Percentiles rank a stretch among this genome's conserved stretches.
phyloP scores from a whole-genome alignment of 2,113 vertebrate species.

The Glaucidium brasilianum region DNA sequence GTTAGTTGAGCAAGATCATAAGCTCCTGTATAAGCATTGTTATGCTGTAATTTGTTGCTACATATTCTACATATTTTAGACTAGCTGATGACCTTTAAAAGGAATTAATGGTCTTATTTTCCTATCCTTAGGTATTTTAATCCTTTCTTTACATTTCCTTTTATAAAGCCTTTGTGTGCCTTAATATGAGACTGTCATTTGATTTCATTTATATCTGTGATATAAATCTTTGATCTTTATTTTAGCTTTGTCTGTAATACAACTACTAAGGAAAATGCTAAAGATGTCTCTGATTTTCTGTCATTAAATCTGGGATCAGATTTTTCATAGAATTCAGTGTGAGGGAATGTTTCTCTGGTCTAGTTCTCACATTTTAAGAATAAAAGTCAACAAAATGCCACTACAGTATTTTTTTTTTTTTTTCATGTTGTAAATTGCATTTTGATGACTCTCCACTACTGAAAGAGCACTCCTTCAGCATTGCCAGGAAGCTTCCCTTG shows the following conservation, averaged over 20 bases:
- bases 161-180: not conserved
- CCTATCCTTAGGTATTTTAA: not conserved
- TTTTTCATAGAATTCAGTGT: not conserved
- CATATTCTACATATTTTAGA: not conserved
- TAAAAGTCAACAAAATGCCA: constrained; percentile 46
- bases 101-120: not conserved
- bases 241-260: constrained; percentile 25
- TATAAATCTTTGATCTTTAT: constrained; percentile 30
- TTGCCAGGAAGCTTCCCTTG: constrained; percentile 27
- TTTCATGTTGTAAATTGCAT: not conserved
- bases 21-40: not conserved
- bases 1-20: too few relatives aligned
- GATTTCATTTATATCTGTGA: not conserved
- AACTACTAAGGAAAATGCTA: not conserved
- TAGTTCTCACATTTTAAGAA: constrained; percentile 35
- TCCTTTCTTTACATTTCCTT: not conserved
- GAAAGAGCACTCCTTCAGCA: not conserved
- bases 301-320: not conserved
- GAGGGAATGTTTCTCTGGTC: not conserved
- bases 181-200: not conserved
- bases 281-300: constrained; percentile 4
- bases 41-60: not conserved
- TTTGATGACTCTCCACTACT: not conserved
- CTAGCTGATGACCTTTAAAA: not conserved
- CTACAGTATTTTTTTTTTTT: not conserved